Evolutionary conservation across 2,113 vertebrate species (phyloP).

Genomic region (Pseudopodoces humilis): DNA sequence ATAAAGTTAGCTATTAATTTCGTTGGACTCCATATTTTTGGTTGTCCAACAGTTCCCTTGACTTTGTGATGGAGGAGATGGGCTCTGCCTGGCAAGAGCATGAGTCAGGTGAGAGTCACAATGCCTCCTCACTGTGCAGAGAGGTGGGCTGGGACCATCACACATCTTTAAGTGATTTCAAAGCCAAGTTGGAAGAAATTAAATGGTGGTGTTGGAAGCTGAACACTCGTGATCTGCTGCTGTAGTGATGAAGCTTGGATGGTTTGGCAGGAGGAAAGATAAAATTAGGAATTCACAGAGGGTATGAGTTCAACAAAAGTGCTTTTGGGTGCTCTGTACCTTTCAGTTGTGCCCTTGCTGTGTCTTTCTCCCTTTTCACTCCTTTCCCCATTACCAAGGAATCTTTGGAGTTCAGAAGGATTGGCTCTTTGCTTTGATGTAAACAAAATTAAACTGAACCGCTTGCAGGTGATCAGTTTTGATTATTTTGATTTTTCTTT

Average conservation of each 20-base stretch:
- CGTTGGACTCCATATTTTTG: rapidly evolving
- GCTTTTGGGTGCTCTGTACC: background rate
- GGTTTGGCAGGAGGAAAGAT: background rate
- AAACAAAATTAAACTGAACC: background rate
- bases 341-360: background rate
- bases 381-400: background rate
- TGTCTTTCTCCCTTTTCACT: background rate
- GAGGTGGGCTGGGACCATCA: background rate
- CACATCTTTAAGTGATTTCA: background rate
- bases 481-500: background rate
- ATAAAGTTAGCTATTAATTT: background rate
- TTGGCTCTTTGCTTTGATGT: background rate
- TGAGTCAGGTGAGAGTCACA: background rate
- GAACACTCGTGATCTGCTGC: background rate
- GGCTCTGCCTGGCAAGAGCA: background rate
- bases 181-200: background rate
- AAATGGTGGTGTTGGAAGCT: background rate
- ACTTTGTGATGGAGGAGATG: background rate
- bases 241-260: background rate
- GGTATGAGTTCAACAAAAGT: background rate
- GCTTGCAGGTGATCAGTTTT: background rate
- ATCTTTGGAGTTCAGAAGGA: background rate
- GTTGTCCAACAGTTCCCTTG: background rate
- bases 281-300: background rate
- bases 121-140: too few relatives aligned